Base-by-base conservation (phyloP, 2,113 vertebrate species). In the Pampusana beccarii region DNA sequence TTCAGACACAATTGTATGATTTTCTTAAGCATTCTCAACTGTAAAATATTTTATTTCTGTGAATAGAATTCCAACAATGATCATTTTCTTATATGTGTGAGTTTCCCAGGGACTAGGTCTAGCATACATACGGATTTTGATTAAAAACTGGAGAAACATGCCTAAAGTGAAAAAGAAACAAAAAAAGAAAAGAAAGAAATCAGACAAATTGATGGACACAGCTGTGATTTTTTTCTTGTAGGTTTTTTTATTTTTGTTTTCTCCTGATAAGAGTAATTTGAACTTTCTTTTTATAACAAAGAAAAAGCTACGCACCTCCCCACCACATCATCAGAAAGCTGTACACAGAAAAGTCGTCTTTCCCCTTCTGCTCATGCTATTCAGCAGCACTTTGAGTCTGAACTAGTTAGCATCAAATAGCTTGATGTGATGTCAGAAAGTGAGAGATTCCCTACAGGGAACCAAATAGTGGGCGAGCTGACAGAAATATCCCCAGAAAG, bases 381-480 rank as follows among this genome's bases (percentile, higher is more conserved):
- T 90, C 42, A 36, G 16, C 38, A 28, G 78, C 81, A 91, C 91
- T 95, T 92, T 74, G 26, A 93, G 51, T 74, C 77, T 58, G 16
- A 94, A 72, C 33, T 90, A 29, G 51, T 94, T 62, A 89, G 28
- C 64, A 53, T 74, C 60, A 86, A 50, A 23, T 46, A 71, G 58
- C 34, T 56, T 82, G 66, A 81, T 74, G 19, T 57, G 53, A 89
- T 82, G 73, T 86, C 80, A 95, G 69, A 2, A 60, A 81, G 67
- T 16, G 4, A 89, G 82, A 57, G 79, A 79, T 23, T 92, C 42
- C 57, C 72, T 57, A 70, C 24, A 82, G n/a, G 48, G 81, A 90
- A 88, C 48, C 33, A 95, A 93, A 78, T 44, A 93, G 67, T 74
- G 78, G 69, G 80, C 86, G 65, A 96, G 48, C 56, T 89, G 57